These are phyloP conservation scores for Anastrepha ludens DNA, from an alignment of 1,140 invertebrate genomes.

Conservation along the genomic window DNA sequence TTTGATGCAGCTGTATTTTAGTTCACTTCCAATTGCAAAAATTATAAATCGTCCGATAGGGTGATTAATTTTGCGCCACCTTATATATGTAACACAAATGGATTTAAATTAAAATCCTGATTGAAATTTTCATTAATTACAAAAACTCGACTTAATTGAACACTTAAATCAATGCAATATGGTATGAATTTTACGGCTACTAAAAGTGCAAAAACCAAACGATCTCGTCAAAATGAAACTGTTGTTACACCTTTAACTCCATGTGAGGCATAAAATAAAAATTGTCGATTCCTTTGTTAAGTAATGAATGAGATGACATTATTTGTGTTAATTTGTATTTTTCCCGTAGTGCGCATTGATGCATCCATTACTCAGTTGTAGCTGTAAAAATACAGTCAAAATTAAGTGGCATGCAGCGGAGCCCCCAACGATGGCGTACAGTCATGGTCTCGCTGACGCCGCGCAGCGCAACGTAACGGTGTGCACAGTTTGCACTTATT, in stretches of 20 bases:
- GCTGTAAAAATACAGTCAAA: neutral
- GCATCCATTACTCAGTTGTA: neutral
- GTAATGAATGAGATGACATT: slow-evolving; percentile 14
- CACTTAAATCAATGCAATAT: slow-evolving; percentile 16
- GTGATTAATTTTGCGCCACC: no score
- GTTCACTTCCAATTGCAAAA: no score
- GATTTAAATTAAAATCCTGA: neutral
- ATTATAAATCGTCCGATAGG: no score
- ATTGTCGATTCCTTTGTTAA: slow-evolving; percentile 12
- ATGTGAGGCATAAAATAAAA: neutral
- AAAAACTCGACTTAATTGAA: slow-evolving; percentile 8
- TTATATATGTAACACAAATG: neutral
- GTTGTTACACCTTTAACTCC: neutral
- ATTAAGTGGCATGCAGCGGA: slow-evolving; percentile 25
- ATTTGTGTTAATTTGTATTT: slow-evolving; percentile 38
- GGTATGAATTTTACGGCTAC: neutral
- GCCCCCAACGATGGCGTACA: neutral
- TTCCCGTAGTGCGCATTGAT: neutral
- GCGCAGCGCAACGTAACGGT: neutral
- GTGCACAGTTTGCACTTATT: slow-evolving; percentile 29
- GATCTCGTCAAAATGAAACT: no score
- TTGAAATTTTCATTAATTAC: neutral
- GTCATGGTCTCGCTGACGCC: neutral
- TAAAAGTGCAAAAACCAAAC: neutral
- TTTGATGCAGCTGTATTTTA: no score